Conservation (phyloP, 2,113 vertebrate genomes). For the Aix galericulata region DNA sequence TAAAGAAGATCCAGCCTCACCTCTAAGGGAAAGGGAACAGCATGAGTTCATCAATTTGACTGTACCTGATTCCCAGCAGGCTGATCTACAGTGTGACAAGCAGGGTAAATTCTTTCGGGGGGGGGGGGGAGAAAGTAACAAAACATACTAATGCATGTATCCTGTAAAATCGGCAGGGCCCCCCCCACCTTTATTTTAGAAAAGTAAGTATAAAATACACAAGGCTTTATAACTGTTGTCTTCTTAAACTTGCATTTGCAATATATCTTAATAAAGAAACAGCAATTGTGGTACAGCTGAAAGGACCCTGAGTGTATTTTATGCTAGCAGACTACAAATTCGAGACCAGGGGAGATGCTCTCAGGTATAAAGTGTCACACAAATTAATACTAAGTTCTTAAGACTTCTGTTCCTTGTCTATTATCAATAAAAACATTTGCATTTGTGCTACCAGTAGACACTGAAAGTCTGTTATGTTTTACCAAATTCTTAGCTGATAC, state of each 20-base stretch:
- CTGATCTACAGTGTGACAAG: not conserved
- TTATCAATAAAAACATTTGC: not conserved
- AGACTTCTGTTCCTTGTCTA: not conserved
- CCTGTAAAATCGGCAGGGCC: not conserved
- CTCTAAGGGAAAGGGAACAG: not conserved
- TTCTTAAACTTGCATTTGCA: not conserved
- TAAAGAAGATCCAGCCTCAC: not conserved
- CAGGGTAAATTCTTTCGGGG: too few species aligned
- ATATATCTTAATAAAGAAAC: not conserved
- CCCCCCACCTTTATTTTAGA: not conserved
- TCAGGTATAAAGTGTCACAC: not conserved
- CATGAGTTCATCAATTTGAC: not conserved
- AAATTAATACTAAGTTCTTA: not conserved
- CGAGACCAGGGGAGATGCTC: not conserved
- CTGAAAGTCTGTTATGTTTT: not conserved
- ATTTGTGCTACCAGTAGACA: not conserved
- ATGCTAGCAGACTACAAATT: not conserved
- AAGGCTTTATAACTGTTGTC: not conserved
- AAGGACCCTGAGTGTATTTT: fast-evolving
- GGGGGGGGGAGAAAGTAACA: not conserved
- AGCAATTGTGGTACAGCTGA: not conserved
- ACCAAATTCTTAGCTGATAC: not conserved
- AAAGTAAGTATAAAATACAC: not conserved
- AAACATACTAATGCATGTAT: not conserved
- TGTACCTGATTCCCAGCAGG: not conserved